phyloP scores from a whole-genome alignment of 2,113 vertebrate genomes.

The Enhydra lutris region DNA sequence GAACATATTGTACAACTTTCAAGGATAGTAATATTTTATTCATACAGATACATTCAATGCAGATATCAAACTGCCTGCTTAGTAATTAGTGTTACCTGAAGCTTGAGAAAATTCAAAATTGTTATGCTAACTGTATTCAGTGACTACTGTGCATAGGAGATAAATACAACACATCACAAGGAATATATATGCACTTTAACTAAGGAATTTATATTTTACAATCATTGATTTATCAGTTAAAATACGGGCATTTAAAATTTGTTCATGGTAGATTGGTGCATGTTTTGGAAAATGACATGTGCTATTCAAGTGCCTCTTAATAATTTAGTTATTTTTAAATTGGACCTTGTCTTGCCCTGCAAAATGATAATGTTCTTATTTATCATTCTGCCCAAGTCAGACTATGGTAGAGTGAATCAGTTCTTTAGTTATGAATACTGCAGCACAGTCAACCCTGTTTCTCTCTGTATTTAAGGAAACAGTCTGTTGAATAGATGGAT shows the following conservation, averaged over 20 bases:
- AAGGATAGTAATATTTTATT: constrained; percentile 68
- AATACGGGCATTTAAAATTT: constrained; percentile 56
- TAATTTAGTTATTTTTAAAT: constrained; percentile 68
- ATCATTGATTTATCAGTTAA: constrained; percentile 49
- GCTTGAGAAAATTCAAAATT: constrained; percentile 61
- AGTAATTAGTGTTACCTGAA: constrained; percentile 70
- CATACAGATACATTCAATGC: constrained; percentile 53
- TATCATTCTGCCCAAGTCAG: constrained; percentile 19
- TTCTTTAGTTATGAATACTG: constrained; percentile 33
- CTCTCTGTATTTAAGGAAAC: constrained; percentile 33
- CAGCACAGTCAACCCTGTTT: background rate
- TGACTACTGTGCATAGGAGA: constrained; percentile 10
- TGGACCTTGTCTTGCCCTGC: constrained; percentile 27
- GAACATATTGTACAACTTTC: constrained; percentile 36
- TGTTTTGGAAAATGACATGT: constrained; percentile 47
- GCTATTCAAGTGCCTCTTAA: constrained; percentile 51
- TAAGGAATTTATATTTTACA: constrained; percentile 62
- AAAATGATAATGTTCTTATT: constrained; percentile 54
- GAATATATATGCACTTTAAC: constrained; percentile 8
- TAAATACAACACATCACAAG: constrained; percentile 28
- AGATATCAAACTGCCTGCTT: constrained; percentile 58
- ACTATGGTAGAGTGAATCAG: background rate
- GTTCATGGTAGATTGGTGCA: constrained; percentile 48
- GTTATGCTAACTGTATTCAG: constrained; percentile 37
- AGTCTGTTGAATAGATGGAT: background rate